Base-by-base conservation (phyloP, 1,140 invertebrate genomes). In the Octopus bimaculoides region DNA sequence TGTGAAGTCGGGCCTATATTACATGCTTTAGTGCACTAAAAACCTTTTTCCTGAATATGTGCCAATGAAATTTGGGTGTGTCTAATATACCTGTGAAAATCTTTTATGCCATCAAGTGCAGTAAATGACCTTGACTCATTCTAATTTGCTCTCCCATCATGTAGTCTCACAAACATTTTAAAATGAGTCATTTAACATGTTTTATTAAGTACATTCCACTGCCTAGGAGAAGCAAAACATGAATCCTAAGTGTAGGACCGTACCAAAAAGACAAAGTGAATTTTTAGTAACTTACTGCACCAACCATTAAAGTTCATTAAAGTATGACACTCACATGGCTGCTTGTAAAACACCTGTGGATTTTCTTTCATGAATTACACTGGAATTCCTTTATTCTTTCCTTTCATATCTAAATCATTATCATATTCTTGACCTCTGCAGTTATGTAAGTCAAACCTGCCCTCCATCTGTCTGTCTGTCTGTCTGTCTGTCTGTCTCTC, bases 291-390 rank as follows among this genome's bases (percentile, higher is more conserved):
- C 61, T 66, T 66, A n/a, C n/a, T 66, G 61, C 61, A 66, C 61
- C 3, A 66, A 14, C 61, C 12, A 12, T n/a, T 14, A 66, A 12
- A 12, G n/a, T n/a, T 66, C 12, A 66, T 12, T 66, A 14, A 12
- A 66, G 61, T 12, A 12, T 66, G 1, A 14, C 12, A 66, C 61
- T 12, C n/a, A 12, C 61, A 66, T 41, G 1, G n/a, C n/a, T 12
- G 61, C 61, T 14, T 66, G n/a, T 66, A 66, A 66, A 66, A 66
- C 61, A n/a, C 61, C 61, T n/a, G 61, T 66, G 61, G 61, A 66
- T 66, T 66, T 66, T 66, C 61, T 66, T 66, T 66, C 61, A 66
- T 66, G 61, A 66, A 14, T n/a, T 66, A n/a, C 61, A n/a, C 61
- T 3, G 0, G 2, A 66, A 66, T n/a, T n/a, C 61, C 61, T 66